phyloP scores from a whole-genome alignment of 2,797 vertebrate species.

The Lepilemur septentrionalis region DNA sequence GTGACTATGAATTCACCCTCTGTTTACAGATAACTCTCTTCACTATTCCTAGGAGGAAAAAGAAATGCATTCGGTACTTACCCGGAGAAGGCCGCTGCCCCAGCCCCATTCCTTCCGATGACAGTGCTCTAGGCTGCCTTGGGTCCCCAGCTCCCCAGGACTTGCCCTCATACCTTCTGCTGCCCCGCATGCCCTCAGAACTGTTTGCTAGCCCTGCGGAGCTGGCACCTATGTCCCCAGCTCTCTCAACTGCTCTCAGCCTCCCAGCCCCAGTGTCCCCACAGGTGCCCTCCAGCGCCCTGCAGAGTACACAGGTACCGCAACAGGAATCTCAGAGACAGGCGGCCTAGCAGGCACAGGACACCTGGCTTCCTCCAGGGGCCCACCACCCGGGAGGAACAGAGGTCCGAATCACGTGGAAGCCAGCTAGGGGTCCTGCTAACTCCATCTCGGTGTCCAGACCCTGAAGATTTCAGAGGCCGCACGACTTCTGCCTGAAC shows the following conservation, averaged over 20 bases:
- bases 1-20: slow-evolving; percentile 91
- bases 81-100: slow-evolving; percentile 96
- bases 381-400: not conserved
- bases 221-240: slow-evolving; percentile 76
- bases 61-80: slow-evolving; percentile 99
- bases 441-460: not conserved
- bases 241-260: slow-evolving; percentile 79
- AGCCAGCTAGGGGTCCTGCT: not conserved
- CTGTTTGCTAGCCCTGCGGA: slow-evolving; percentile 83
- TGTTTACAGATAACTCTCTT: slow-evolving; percentile 97
- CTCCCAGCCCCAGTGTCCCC: slow-evolving; percentile 82
- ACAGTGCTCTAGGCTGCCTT: slow-evolving; percentile 98
- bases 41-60: slow-evolving; percentile 99
- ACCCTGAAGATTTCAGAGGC: slow-evolving; percentile 42
- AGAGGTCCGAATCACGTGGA: slow-evolving; percentile 7
- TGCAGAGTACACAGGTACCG: slow-evolving; percentile 68
- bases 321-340: slow-evolving; percentile 77
- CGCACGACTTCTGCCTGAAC: slow-evolving; percentile 16
- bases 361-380: slow-evolving; percentile 54
- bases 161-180: slow-evolving; percentile 81
- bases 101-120: slow-evolving; percentile 98
- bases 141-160: slow-evolving; percentile 85
- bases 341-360: slow-evolving; percentile 27
- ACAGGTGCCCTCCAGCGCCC: slow-evolving; percentile 70
- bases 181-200: slow-evolving; percentile 85